Percentiles rank a stretch among this genome's conserved stretches.
phyloP scores from a whole-genome alignment of 37 sponge, comb jelly and placozoan genomes.

The Geodia barretti region DNA sequence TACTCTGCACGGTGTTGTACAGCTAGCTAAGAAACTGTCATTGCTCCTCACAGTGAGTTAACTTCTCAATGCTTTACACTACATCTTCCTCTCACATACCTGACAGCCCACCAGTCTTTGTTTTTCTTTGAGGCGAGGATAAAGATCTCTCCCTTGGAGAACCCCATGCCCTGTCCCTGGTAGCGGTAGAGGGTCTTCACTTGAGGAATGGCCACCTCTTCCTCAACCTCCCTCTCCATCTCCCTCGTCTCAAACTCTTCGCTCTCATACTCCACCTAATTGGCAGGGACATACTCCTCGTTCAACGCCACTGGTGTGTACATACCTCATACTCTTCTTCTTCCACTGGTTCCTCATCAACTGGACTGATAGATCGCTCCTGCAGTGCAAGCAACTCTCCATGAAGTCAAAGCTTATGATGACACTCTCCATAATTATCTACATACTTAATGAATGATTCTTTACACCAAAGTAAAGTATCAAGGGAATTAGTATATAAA shows the following conservation, averaged over 20 bases:
- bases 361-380: slow-evolving; percentile 26
- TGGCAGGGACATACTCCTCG: no score
- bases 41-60: no score
- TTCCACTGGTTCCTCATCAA: slow-evolving; percentile 52
- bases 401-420: no score
- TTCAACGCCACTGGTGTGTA: background rate
- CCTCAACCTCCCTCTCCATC: slow-evolving; percentile 72
- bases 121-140: slow-evolving; percentile 76
- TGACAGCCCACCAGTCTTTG: slow-evolving; percentile 93
- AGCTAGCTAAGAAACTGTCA: no score
- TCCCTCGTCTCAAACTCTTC: slow-evolving; percentile 74
- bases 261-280: slow-evolving; percentile 78
- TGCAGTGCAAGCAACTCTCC: background rate
- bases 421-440: no score
- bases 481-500: no score
- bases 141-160: slow-evolving; percentile 89
- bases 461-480: no score
- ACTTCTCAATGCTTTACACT: no score
- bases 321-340: slow-evolving; percentile 68
- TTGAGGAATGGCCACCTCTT: slow-evolving; percentile 71
- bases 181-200: slow-evolving; percentile 78
- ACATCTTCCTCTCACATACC: no score
- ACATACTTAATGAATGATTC: no score
- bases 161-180: slow-evolving; percentile 86
- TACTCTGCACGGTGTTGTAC: background rate